Conservation (phyloP, 2,888 invertebrate genomes). For the Pandemis cinnamomeana region DNA sequence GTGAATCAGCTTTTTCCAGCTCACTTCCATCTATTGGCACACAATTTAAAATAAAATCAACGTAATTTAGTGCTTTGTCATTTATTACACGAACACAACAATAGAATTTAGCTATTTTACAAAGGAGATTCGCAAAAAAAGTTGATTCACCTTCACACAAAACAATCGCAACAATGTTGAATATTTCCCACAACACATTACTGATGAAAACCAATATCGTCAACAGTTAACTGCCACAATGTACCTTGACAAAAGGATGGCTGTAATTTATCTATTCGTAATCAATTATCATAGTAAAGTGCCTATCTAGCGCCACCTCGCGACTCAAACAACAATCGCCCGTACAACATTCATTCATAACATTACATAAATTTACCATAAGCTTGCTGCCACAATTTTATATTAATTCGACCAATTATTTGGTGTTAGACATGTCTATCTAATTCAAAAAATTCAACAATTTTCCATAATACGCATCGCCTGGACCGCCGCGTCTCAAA, state of each 20-base stretch:
- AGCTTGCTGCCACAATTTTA: conserved; percentile 49
- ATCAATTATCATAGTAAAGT: conserved; percentile 48
- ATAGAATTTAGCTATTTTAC: background rate
- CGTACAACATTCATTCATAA: conserved; percentile 53
- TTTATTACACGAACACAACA: background rate
- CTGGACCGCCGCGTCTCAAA: conserved; percentile 50
- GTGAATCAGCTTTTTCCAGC: conserved; percentile 18
- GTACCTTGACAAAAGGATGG: conserved; percentile 31
- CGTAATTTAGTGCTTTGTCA: background rate
- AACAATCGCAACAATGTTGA: conserved; percentile 30
- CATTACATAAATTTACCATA: conserved; percentile 53
- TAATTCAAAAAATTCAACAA: conserved; percentile 55
- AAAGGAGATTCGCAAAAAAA: conserved; percentile 2
- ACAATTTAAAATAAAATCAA: conserved; percentile 4
- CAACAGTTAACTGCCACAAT: conserved; percentile 11
- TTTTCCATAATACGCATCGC: conserved; percentile 49
- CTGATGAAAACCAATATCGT: conserved; percentile 19
- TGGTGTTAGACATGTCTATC: conserved; percentile 59
- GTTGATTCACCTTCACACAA: conserved; percentile 16
- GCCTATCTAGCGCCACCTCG: conserved; percentile 56
- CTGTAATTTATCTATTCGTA: conserved; percentile 13
- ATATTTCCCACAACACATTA: conserved; percentile 17
- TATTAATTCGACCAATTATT: conserved; percentile 51
- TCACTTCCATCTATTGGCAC: background rate
- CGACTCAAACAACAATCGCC: conserved; percentile 44